phyloP scores from a whole-genome alignment of 1,140 invertebrate genomes.

The Cryptotermes secundus region DNA sequence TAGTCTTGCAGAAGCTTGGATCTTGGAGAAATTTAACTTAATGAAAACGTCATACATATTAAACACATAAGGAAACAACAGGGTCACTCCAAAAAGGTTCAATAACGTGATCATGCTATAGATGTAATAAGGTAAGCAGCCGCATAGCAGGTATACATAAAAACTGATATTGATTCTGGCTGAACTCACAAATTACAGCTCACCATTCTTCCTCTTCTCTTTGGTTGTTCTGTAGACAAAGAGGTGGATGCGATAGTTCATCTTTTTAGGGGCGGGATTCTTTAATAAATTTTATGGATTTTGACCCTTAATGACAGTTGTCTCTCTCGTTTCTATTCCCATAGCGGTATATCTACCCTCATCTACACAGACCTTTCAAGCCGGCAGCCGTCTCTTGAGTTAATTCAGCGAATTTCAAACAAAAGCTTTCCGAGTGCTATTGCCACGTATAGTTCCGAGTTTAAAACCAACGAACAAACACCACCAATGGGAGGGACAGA shows the following conservation, averaged over 20 bases:
- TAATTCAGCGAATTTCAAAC: conserved; percentile 18
- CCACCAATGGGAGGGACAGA: background rate
- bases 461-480: background rate
- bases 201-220: background rate
- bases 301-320: background rate
- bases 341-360: background rate
- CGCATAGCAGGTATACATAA: background rate
- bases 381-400: background rate
- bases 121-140: background rate
- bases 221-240: background rate
- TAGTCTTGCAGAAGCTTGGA: too few relatives aligned
- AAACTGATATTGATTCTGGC: background rate
- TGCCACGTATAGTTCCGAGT: background rate
- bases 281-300: background rate
- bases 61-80: too few relatives aligned
- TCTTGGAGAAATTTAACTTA: too few relatives aligned
- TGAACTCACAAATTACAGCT: background rate
- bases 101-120: background rate
- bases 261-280: background rate
- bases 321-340: background rate
- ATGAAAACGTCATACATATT: too few relatives aligned
- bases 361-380: background rate
- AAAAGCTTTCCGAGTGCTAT: background rate
- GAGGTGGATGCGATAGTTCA: background rate
- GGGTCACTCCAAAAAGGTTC: background rate